Evolutionary conservation across 2,113 vertebrate genomes (phyloP).

Genomic region (Ciconia maguari): DNA sequence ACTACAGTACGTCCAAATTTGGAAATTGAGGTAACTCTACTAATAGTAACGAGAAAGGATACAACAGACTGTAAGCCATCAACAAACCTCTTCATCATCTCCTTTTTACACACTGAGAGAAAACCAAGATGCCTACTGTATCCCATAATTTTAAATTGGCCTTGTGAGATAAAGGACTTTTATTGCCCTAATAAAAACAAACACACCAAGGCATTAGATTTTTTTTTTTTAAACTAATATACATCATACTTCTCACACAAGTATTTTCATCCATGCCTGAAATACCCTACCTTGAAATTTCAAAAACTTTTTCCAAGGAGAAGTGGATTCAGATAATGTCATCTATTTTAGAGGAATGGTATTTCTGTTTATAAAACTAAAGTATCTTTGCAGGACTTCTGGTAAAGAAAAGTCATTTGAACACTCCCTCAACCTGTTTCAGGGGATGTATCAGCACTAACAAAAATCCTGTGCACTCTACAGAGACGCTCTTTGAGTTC

Average conservation of each 20-base stretch:
- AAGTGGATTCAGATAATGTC: background rate
- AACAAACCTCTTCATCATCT: background rate
- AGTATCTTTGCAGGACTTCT: background rate
- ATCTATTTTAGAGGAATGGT: background rate
- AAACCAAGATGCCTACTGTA: background rate
- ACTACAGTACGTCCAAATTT: background rate
- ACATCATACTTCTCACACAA: background rate
- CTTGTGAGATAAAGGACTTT: background rate
- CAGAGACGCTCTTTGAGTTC: background rate
- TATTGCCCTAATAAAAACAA: background rate
- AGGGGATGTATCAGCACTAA: background rate
- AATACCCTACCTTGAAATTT: background rate
- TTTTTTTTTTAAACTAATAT: background rate
- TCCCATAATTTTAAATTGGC: background rate
- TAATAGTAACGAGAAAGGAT: background rate
- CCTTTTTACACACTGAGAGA: background rate
- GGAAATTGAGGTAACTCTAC: background rate
- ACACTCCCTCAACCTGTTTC: background rate
- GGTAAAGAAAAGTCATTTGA: background rate
- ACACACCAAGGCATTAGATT: background rate
- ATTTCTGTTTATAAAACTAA: background rate
- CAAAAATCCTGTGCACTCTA: background rate
- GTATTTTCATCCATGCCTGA: background rate
- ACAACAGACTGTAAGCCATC: background rate
- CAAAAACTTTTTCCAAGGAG: background rate